Conservation (phyloP, 2,797 vertebrate species). For the Momotus momota region DNA sequence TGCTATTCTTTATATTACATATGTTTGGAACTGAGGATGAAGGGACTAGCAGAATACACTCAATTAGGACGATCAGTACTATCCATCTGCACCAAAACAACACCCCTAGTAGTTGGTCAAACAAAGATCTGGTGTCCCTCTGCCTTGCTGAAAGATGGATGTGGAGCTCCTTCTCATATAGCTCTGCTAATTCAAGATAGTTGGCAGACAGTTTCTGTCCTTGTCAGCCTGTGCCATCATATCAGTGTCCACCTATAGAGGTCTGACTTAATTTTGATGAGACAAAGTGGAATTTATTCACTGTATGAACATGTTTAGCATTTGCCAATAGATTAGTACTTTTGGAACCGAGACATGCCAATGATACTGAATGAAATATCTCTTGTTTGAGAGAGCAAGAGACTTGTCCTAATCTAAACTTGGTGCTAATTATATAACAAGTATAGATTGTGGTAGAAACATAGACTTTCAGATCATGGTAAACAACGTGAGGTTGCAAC, state of each 20-base stretch:
- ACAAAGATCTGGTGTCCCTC: background rate
- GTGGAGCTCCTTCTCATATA: background rate
- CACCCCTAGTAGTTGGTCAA: background rate
- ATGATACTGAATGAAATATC: background rate
- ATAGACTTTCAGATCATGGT: background rate
- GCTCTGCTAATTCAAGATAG: background rate
- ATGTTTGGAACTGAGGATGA: background rate
- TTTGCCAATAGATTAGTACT: background rate
- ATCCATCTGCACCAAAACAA: background rate
- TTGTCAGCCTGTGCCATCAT: background rate
- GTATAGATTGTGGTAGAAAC: background rate
- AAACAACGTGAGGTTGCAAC: background rate
- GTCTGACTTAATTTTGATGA: background rate
- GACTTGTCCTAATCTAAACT: background rate
- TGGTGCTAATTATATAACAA: background rate
- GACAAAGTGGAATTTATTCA: background rate
- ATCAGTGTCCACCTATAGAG: background rate
- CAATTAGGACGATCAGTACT: background rate
- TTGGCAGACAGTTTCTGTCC: background rate
- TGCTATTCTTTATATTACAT: background rate
- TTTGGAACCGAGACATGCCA: background rate
- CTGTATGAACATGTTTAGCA: accelerated
- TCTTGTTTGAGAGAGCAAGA: background rate
- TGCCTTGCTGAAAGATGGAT: background rate
- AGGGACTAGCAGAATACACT: background rate